Base-by-base conservation (phyloP, 2,113 vertebrate genomes). In the Lathamus discolor region DNA sequence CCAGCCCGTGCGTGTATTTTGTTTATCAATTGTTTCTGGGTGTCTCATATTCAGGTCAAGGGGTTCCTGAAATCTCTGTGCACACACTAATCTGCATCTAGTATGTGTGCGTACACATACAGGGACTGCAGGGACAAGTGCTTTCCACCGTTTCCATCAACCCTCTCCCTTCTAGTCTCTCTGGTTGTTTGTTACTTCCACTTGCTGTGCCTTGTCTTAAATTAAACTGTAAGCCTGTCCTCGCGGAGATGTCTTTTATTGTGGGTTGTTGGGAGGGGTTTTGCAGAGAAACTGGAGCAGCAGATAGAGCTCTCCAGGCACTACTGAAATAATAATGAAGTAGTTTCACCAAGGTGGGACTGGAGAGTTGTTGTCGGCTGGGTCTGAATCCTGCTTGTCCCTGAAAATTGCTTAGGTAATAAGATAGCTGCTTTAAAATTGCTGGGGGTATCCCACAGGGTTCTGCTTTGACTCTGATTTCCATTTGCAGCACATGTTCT, bases 311-410 rank as follows among this genome's bases (percentile, higher is more conserved):
- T 96, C 96, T 96, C 96, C 74, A 93, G 95, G 93, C 86, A 73
- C 88, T 89, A 89, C 92, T 97, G 95, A 96, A 96, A 95, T 94
- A 96, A 94, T 97, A 96, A 97, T 96, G 92, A 96, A 96, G 88
- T 91, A 85, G 81, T 96, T 94, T 95, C 91, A 91, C 96, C 77
- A 95, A 94, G 91, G 93, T 83, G 91, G 92, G 86, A 67, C 49
- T 8, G 15, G 63, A 33, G 82, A 86, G 43, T 15, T 15, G 1
- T 90, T 93, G 78, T 75, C 33, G 61, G 46, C 86, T 83, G 37
- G 9, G 20, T 92, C 69, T 92, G 92, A 92, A 90, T 95, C 87
- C 87, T 93, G 48, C 90, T 96, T 93, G 88, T 93, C 90, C 94
- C 93, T 83, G 93, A 96, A 95, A 81, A 85, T 94, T 70, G 92